phyloP scores from a whole-genome alignment of 2,888 invertebrate genomes.

The Dioctria rufipes region DNA sequence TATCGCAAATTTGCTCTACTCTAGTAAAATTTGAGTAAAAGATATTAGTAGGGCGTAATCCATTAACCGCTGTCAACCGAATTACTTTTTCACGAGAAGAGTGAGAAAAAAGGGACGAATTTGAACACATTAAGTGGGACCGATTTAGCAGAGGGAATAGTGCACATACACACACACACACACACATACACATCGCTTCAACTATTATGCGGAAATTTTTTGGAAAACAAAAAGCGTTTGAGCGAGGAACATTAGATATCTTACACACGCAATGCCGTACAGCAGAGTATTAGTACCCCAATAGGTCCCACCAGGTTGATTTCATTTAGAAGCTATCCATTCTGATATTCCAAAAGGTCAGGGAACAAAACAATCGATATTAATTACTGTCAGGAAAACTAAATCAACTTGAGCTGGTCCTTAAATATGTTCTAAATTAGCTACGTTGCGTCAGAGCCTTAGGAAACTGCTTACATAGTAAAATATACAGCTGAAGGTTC shows the following conservation, averaged over 20 bases:
- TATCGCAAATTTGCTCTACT: neutral
- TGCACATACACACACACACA: neutral
- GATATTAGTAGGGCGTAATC: conserved; percentile 9
- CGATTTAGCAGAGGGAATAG: neutral
- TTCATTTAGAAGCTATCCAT: neutral
- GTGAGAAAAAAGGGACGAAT: neutral
- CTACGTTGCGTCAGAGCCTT: neutral
- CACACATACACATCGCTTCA: neutral
- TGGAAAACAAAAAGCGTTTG: too few relatives aligned
- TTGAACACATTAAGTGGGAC: neutral
- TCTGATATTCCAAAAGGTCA: neutral
- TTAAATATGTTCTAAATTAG: neutral
- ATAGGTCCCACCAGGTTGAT: too few relatives aligned
- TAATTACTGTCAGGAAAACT: conserved; percentile 24
- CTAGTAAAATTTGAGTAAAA: neutral
- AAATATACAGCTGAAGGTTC: conserved; percentile 9
- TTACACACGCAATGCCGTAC: too few relatives aligned
- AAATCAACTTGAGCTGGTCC: conserved; percentile 18
- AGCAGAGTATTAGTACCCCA: too few relatives aligned
- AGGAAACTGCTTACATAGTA: neutral
- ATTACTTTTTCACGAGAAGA: neutral
- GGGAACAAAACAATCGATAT: conserved; percentile 15
- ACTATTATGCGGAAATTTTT: too few relatives aligned
- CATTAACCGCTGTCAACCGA: conserved; percentile 28
- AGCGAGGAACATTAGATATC: too few relatives aligned